These are phyloP conservation scores for Ophthalmolycus amberensis DNA, from an alignment of 2,113 vertebrate species.

Conservation along the genomic window DNA sequence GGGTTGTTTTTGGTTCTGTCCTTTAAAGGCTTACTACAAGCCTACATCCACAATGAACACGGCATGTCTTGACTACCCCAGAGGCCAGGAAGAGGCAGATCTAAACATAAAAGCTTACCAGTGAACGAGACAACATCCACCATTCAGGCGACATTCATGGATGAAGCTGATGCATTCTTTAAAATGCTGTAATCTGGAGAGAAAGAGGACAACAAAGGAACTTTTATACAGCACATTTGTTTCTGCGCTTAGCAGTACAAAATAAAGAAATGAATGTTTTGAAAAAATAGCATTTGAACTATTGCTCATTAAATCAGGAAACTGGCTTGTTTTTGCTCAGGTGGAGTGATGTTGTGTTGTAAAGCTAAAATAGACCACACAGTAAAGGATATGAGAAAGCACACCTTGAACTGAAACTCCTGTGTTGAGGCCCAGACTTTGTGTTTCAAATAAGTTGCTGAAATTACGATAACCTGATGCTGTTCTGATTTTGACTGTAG, in stretches of 20 bases:
- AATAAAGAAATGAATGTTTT: not conserved
- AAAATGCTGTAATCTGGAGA: constrained; percentile 88
- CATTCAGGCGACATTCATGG: constrained; percentile 87
- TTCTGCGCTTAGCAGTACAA: not conserved
- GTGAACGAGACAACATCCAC: constrained; percentile 90
- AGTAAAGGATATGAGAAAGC: constrained; percentile 73
- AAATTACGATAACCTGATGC: constrained; percentile 5
- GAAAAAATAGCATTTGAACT: not conserved
- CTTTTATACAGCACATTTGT: not conserved
- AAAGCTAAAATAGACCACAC: constrained; percentile 26
- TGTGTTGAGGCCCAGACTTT: not conserved
- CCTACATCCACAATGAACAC: not conserved
- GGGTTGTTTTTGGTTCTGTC: not conserved
- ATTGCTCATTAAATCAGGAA: constrained; percentile 14
- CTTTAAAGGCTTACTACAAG: not conserved
- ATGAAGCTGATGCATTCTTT: constrained; percentile 91
- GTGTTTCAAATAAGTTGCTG: constrained; percentile 15
- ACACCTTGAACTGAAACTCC: constrained; percentile 75
- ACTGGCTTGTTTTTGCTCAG: constrained; percentile 3
- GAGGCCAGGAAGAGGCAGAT: not conserved
- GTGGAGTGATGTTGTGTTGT: not conserved
- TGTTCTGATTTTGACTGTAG: constrained; percentile 20
- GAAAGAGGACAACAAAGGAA: constrained; percentile 2
- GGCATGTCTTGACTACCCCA: too few relatives aligned
- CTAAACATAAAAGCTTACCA: constrained; percentile 82